Conservation (phyloP, 2,113 vertebrate genomes). For the Archocentrus centrarchus region DNA sequence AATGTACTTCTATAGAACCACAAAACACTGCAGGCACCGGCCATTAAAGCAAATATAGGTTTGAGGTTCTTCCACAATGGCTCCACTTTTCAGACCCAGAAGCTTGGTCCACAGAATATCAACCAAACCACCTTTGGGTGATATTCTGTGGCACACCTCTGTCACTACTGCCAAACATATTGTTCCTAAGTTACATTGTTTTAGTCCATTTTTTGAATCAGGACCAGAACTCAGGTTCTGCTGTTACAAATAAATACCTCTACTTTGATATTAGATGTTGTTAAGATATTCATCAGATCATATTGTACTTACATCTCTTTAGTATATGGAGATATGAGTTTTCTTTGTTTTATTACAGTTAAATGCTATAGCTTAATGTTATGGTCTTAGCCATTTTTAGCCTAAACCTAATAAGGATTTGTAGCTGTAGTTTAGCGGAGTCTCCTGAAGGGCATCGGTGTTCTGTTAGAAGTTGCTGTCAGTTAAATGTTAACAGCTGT, state of each 20-base stretch:
- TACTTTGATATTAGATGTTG: not conserved
- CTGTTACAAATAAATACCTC: not conserved
- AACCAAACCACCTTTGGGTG: too few relatives aligned
- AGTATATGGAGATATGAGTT: not conserved
- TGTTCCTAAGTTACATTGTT: not conserved
- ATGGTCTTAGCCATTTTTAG: too few relatives aligned
- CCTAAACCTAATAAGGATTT: too few relatives aligned
- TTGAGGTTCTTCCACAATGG: not conserved
- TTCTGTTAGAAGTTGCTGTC: not conserved
- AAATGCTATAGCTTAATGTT: too few relatives aligned
- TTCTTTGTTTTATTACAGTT: too few relatives aligned
- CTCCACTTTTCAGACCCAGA: not conserved
- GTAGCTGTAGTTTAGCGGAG: too few relatives aligned
- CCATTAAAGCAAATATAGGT: not conserved
- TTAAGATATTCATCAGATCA: not conserved
- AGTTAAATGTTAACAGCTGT: not conserved
- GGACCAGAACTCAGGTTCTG: fast-evolving
- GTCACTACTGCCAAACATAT: not conserved
- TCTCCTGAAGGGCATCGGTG: too few relatives aligned
- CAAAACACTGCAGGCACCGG: too few relatives aligned
- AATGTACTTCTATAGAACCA: too few relatives aligned
- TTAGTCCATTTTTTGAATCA: not conserved
- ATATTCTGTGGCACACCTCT: not conserved
- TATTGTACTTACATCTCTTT: not conserved
- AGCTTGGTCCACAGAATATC: not conserved